Percentiles rank a stretch among this genome's conserved stretches.
These are phyloP conservation scores for Pocota personata DNA, from an alignment of 2,888 invertebrate genomes.

Conservation along the genomic window DNA sequence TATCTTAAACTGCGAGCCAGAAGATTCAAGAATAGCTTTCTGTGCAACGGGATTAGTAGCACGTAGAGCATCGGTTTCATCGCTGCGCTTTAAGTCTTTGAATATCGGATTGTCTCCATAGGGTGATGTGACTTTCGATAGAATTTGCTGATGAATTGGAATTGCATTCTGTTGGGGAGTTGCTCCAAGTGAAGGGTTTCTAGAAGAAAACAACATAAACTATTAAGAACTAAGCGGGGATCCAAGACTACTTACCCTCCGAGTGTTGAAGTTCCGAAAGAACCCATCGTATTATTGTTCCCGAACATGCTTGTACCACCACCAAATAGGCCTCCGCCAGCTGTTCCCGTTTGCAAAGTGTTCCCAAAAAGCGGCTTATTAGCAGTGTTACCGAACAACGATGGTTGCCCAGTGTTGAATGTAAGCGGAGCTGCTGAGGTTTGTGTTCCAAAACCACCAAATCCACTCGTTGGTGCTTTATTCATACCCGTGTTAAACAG, in stretches of 20 bases:
- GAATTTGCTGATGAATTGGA: constrained; percentile 88
- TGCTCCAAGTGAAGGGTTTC: constrained; percentile 75
- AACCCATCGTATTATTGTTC: constrained; percentile 80
- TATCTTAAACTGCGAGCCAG: constrained; percentile 84
- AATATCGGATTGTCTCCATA: constrained; percentile 95
- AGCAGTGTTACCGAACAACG: constrained; percentile 84
- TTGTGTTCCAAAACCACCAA: constrained; percentile 84
- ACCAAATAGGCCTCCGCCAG: constrained; percentile 83
- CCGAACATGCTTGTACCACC: constrained; percentile 77
- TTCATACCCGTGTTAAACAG: constrained; percentile 80
- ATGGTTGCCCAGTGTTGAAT: constrained; percentile 78
- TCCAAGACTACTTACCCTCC: constrained; percentile 74
- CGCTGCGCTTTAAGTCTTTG: constrained; percentile 86
- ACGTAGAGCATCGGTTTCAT: constrained; percentile 86
- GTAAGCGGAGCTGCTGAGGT: constrained; percentile 80
- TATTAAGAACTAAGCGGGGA: neutral
- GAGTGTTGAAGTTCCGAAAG: constrained; percentile 77
- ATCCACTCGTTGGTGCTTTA: constrained; percentile 84
- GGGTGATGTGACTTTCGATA: constrained; percentile 90
- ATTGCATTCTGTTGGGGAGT: constrained; percentile 80
- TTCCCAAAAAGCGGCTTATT: constrained; percentile 82
- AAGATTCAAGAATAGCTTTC: constrained; percentile 85
- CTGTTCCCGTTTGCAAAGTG: constrained; percentile 75
- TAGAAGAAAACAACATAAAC: constrained; percentile 2
- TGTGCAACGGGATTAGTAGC: constrained; percentile 89